Evolutionary conservation across 2,797 vertebrate species (phyloP).

Genomic region (Crypturellus tataupa): DNA sequence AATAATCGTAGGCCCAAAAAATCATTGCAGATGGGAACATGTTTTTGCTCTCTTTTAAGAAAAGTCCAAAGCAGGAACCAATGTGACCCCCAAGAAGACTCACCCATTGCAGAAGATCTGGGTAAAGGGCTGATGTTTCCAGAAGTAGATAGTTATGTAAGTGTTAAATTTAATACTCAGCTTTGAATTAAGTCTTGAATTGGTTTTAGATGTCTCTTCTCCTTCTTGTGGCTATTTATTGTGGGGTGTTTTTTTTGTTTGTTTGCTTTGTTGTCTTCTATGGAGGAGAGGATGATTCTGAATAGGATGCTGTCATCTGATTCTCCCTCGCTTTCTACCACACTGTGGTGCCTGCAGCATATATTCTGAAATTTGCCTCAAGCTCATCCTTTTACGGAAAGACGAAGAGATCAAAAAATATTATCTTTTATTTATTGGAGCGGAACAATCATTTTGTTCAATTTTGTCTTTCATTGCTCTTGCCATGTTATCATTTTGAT

Average conservation of each 20-base stretch:
- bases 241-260: background rate
- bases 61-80: background rate
- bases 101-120: background rate
- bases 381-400: background rate
- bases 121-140: background rate
- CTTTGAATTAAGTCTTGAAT: background rate
- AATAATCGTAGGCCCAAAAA: background rate
- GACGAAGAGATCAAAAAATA: slow-evolving; percentile 43
- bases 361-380: slow-evolving; percentile 6
- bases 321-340: background rate
- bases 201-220: rapidly evolving
- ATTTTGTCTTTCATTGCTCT: slow-evolving; percentile 46
- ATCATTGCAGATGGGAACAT: background rate
- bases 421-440: background rate
- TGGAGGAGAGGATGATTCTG: background rate
- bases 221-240: background rate
- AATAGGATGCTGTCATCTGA: background rate
- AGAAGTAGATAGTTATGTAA: background rate
- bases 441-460: slow-evolving; percentile 18
- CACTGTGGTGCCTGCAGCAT: background rate
- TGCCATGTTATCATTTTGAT: slow-evolving; percentile 24
- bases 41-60: background rate
- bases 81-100: background rate
- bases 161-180: background rate
- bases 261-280: background rate